A percentile compares a stretch with the other conserved stretches of the same genome.
phyloP scores from a whole-genome alignment of 2,888 invertebrate species.

The Hyposoter didymator region DNA sequence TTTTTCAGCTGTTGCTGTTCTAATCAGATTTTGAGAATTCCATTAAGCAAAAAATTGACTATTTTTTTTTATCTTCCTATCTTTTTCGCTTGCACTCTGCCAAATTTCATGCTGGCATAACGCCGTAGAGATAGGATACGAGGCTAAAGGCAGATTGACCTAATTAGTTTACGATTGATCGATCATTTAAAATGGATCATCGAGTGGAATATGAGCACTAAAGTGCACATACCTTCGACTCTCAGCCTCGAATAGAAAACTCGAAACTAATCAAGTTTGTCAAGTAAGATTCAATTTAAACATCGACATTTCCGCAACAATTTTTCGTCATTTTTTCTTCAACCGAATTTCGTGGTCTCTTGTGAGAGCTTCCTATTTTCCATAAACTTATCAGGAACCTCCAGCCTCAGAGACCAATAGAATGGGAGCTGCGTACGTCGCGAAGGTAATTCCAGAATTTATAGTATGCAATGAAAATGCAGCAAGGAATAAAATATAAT shows the following conservation, averaged over 20 bases:
- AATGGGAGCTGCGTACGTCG: not conserved
- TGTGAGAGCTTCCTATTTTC: not conserved
- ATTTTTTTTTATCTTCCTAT: not conserved
- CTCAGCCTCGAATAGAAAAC: not conserved
- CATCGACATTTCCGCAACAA: not conserved
- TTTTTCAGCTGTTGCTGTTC: not conserved
- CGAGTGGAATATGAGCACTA: not conserved
- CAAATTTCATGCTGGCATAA: not conserved
- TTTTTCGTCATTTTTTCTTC: not conserved
- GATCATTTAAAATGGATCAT: not conserved
- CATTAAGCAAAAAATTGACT: not conserved
- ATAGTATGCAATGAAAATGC: constrained; percentile 19
- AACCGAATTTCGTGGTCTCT: not conserved
- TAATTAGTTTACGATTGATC: constrained; percentile 1
- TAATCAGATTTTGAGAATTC: not conserved
- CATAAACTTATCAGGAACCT: not conserved
- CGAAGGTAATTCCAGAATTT: constrained; percentile 31
- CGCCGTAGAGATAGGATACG: too few relatives aligned
- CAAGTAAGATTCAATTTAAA: not conserved
- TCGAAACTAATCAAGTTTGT: not conserved
- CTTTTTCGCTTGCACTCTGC: not conserved
- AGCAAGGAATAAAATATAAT: not conserved
- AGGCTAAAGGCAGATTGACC: not conserved
- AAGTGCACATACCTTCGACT: not conserved
- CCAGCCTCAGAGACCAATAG: not conserved